Conservation (phyloP, 2,797 vertebrate genomes). For the Carduelis carduelis region DNA sequence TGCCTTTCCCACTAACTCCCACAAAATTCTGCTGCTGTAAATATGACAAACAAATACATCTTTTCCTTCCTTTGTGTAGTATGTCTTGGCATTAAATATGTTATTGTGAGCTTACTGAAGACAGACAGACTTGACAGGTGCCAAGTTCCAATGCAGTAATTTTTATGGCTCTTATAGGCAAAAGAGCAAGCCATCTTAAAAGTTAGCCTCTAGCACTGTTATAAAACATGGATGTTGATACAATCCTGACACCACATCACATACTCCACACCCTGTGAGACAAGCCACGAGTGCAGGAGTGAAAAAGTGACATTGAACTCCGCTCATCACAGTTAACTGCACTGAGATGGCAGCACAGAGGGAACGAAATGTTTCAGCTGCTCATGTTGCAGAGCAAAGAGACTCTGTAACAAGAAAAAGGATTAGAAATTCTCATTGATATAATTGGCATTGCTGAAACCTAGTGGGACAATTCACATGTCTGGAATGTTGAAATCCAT, state of each 20-base stretch:
- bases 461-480: neutral
- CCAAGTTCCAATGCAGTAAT: neutral
- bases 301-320: neutral
- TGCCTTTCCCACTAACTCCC: neutral
- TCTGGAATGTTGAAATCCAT: constrained; percentile 20
- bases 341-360: neutral
- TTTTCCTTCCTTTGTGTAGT: neutral
- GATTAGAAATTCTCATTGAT: constrained; percentile 3
- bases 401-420: neutral
- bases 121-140: neutral
- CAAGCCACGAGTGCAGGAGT: neutral
- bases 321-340: neutral
- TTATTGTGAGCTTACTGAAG: neutral
- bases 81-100: neutral
- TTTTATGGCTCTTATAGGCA: neutral
- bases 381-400: neutral
- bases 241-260: neutral
- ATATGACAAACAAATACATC: neutral
- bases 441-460: neutral
- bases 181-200: neutral
- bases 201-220: neutral
- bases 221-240: neutral
- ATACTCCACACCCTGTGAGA: neutral
- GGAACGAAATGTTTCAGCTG: neutral
- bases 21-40: neutral